Percentiles rank a stretch among this genome's conserved stretches.
These are phyloP conservation scores for Linyphia triangularis DNA, from an alignment of 2,888 invertebrate species.

Conservation along the genomic window DNA sequence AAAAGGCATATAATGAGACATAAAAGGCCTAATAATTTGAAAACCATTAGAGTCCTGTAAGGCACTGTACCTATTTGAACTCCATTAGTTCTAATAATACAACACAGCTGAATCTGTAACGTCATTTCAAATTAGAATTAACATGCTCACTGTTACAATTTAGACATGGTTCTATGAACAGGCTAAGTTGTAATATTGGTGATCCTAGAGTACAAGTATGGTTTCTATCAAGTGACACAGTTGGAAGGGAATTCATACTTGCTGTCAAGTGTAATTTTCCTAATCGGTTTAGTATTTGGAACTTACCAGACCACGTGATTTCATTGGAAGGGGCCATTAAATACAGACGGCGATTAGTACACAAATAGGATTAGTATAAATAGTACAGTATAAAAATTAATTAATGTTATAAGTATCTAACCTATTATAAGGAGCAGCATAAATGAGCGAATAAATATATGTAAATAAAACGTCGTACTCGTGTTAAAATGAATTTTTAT, in stretches of 20 bases:
- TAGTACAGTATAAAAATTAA: no score
- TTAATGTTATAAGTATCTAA: no score
- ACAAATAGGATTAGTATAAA: no score
- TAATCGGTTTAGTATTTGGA: not conserved
- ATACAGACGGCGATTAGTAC: no score
- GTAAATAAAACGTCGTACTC: no score
- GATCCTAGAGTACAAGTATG: conserved; percentile 1
- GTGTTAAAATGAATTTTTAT: no score
- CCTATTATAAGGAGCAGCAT: no score
- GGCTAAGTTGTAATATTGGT: conserved; percentile 5
- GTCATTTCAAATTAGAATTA: conserved; percentile 27
- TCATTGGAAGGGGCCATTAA: no score
- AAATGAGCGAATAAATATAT: no score
- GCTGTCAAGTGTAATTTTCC: conserved; percentile 5
- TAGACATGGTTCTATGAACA: not conserved
- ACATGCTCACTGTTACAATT: conserved; percentile 20
- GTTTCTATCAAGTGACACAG: not conserved
- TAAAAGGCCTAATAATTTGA: no score
- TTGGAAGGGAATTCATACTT: not conserved
- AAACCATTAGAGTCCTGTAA: no score
- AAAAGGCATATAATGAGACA: no score
- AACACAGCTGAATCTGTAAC: not conserved
- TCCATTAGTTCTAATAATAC: conserved; percentile 26
- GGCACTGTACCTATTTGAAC: conserved; percentile 12
- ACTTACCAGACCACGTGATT: not conserved